Conservation (phyloP, 2,888 invertebrate species). For the Mesochorus sp. region DNA sequence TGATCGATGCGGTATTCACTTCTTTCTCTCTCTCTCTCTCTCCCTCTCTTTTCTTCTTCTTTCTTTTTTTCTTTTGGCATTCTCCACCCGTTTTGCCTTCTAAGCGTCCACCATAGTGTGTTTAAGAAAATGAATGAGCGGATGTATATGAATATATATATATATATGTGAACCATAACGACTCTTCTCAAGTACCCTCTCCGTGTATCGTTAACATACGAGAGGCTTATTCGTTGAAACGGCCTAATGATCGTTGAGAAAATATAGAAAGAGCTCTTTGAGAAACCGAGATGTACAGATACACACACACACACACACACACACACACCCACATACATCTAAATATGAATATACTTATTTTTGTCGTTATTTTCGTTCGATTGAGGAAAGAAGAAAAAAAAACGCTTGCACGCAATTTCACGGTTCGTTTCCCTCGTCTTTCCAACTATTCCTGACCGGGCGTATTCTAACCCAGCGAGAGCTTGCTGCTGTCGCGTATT, state of each 20-base stretch:
- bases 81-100: conserved; percentile 27
- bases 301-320: no score
- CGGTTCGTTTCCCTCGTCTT: conserved; percentile 46
- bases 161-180: conserved; percentile 6
- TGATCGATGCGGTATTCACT: conserved; percentile 60
- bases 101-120: conserved; percentile 6
- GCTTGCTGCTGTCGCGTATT: no score
- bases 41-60: background rate
- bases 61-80: conserved; percentile 3
- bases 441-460: background rate
- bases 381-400: conserved; percentile 5
- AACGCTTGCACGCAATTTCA: conserved; percentile 48
- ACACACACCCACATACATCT: no score
- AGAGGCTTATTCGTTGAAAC: conserved; percentile 21
- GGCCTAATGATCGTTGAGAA: conserved; percentile 30
- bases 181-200: conserved; percentile 24
- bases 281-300: background rate
- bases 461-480: background rate
- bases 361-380: background rate
- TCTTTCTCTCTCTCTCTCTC: conserved; percentile 11
- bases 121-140: conserved; percentile 43
- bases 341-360: background rate
- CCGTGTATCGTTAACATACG: conserved; percentile 9
- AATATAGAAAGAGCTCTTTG: conserved; percentile 4
- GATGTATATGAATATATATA: background rate